Evolutionary conservation across 2,113 vertebrate genomes (phyloP), one percentile per base, ranked within the genome.

Genomic region (Turdus rufiventris): DNA sequence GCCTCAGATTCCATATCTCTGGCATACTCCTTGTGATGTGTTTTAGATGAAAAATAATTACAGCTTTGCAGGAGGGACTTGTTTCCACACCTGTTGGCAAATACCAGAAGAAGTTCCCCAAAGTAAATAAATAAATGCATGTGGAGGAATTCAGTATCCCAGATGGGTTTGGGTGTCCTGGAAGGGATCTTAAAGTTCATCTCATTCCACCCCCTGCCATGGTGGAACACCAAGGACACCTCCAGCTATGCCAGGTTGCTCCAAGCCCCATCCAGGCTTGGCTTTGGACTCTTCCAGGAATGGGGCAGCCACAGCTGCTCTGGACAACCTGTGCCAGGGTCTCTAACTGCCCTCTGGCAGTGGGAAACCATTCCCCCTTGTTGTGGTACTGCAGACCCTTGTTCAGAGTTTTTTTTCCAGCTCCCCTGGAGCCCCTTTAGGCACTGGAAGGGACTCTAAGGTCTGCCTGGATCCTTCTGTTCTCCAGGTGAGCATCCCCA

Each of bases 391-490:
- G 20, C 34, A 34, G 2, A 1, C 19, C 25, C 38, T 38, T 60
- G 10, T 67, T 5, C 15, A 1, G 0, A 38, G 38, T 38, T 2
- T 23, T 4, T 4, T 74, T n/a, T 40, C 14, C 53, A 75, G 9
- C 45, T 61, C 12, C 58, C 13, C 20, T 81, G 60, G 33, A 66
- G 38, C 45, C 29, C 2, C n/a, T 67, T 38, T 0, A 67, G 47
- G 29, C 61, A 0, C 53, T 82, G 53, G 1, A 0, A 40, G 45
- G 24, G n/a, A 3, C n/a, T 61, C 38, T 51, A 0, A 82, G 24
- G 0, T 67, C 9, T 65, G 1, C 21, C 33, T 53, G n/a, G 54
- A 54, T 0, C 54, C 16, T 89, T 33, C 13, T 25, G 16, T 2
- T 33, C 13, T 53, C 53, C 47, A 54, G 20, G 5, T 34, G 29